Evolutionary conservation across 64 coral and sea anemone species (phyloP), one percentile per base, ranked within the genome.

Genomic region (Cladopsammia gracilis): DNA sequence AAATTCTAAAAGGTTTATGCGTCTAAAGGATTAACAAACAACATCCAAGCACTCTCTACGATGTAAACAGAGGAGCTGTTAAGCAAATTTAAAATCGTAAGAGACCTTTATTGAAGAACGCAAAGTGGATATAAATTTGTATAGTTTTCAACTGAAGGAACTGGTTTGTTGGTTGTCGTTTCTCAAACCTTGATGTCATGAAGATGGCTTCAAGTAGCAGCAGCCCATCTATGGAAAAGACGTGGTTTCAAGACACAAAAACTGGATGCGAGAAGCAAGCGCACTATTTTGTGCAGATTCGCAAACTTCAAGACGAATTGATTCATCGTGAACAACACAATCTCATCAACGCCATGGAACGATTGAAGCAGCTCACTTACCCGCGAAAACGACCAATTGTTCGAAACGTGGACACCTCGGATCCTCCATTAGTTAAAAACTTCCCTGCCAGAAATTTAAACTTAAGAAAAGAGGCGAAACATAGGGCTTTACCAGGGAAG

Each of bases 211-310:
- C 80, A 22, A 68, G 34, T 34, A 34, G 10, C 62, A 67, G 49
- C 19, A 66, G 62, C 46, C 80, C 80, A 13, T 10, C 80, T 3
- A 68, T 52, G 9, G 80, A 93, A 1, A 80, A 86, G 61, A 60
- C 92, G 47, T 99, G 98, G 98, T 99, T 99, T 85, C 98, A 99
- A 64, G 98, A 99, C 58, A 53, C 70, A 20, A 93, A 78, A 71
- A 88, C 87, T 70, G 88, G 91, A 56, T 94, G 89, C 19, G 98
- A 99, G 60, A 99, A 96, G 62, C 98, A 99, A 88, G 87, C 98
- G 20, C 75, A 88, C 51, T 99, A 99, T 77, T 99, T 99, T 88
- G 64, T 93, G 50, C 82, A 87, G 75, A 96, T 99, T 42, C 82
- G 92, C 34, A 96, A 96, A 77, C 89, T 96, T 56, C 94, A 99